A percentile compares a stretch with the other conserved stretches of the same genome.
Conservation (phyloP, 2,888 invertebrate species). For the Seladonia tumulorum region DNA sequence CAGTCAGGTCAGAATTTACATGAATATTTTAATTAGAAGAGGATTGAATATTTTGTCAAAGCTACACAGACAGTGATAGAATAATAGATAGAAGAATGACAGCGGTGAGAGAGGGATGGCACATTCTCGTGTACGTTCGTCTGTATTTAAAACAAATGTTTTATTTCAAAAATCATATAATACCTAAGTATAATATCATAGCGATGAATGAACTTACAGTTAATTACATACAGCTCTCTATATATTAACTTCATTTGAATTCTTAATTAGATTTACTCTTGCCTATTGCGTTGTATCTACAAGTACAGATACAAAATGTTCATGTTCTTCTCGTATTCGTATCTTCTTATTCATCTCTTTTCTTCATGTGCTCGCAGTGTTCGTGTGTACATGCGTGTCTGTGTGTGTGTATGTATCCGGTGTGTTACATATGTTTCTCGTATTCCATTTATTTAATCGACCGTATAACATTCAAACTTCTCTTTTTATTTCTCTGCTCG, state of each 20-base stretch:
- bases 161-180: conserved; percentile 83
- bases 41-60: background rate
- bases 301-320: conserved; percentile 82
- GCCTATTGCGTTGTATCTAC: conserved; percentile 81
- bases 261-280: conserved; percentile 79
- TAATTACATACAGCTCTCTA: conserved; percentile 83
- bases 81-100: too few relatives aligned
- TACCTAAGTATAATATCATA: conserved; percentile 83
- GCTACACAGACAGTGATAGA: too few relatives aligned
- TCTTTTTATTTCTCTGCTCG: background rate
- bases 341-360: conserved; percentile 30
- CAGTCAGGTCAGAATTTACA: background rate
- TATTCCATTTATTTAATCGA: conserved; percentile 39
- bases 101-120: conserved; percentile 21
- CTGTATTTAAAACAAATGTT: conserved; percentile 83
- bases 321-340: conserved; percentile 55
- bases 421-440: conserved; percentile 21
- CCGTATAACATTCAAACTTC: conserved; percentile 50
- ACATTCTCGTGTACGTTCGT: conserved; percentile 54
- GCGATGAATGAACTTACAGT: conserved; percentile 82
- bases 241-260: conserved; percentile 83
- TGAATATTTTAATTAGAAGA: background rate
- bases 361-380: conserved; percentile 36
- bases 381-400: conserved; percentile 9
- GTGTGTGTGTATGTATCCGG: background rate